Evolutionary conservation across 1,140 invertebrate genomes (phyloP).

Genomic region (Aphelinus atriplicis): DNA sequence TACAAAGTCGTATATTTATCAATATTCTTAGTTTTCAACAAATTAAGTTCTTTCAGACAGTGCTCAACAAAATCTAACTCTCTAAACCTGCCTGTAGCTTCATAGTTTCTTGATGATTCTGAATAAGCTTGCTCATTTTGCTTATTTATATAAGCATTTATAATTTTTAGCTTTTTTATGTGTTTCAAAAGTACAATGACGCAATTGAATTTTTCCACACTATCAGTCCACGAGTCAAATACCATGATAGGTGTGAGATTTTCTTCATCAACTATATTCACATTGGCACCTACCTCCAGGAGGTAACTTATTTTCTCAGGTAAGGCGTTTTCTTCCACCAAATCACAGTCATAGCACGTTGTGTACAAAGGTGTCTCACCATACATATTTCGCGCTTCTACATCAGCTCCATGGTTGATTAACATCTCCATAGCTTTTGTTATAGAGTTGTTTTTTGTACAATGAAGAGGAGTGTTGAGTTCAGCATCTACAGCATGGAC

Average conservation of each 20-base stretch:
- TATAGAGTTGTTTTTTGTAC: background rate
- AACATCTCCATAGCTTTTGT: background rate
- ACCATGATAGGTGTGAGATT: background rate
- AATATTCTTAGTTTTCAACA: background rate
- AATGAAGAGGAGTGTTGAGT: slow-evolving; percentile 1
- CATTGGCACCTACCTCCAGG: background rate
- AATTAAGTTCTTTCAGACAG: background rate
- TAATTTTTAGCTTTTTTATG: background rate
- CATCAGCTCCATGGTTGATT: background rate
- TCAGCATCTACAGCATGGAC: background rate
- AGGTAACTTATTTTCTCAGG: background rate
- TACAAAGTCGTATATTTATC: slow-evolving; percentile 9
- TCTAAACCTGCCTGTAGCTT: background rate
- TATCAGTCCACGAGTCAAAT: background rate
- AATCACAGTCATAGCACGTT: background rate
- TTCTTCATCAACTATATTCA: background rate
- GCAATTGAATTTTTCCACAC: background rate
- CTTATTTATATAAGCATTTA: background rate
- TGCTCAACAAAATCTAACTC: background rate
- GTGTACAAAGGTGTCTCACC: slow-evolving; percentile 1
- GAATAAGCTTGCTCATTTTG: background rate
- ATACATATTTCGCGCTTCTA: slow-evolving; percentile 7
- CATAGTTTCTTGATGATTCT: background rate
- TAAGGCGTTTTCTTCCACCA: too few relatives aligned
- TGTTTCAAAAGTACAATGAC: background rate